phyloP scores from a whole-genome alignment of 2,113 vertebrate species.

The Globicephala melas region DNA sequence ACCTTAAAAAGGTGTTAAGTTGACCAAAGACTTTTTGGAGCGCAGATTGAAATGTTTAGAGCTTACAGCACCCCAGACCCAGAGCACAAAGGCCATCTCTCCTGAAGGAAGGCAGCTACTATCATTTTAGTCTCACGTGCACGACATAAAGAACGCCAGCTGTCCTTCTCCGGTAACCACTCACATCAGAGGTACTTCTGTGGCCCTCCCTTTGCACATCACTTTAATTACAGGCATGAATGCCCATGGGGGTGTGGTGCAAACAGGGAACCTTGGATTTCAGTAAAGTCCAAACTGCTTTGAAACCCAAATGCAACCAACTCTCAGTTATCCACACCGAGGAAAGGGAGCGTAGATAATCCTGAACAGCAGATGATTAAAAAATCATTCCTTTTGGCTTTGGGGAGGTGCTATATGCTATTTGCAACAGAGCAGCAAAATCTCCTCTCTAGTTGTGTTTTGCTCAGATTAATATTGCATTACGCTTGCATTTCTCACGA shows the following conservation, averaged over 20 bases:
- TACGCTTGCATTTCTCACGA: constrained; percentile 32
- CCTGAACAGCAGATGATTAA: constrained; percentile 68
- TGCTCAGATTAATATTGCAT: constrained; percentile 45
- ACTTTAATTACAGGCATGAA: constrained; percentile 59
- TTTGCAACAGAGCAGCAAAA: constrained; percentile 69
- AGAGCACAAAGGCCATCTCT: not conserved
- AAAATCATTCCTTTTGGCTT: constrained; percentile 69
- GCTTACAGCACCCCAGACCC: not conserved
- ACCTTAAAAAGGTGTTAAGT: not conserved
- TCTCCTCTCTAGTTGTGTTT: constrained; percentile 60
- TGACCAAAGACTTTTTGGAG: not conserved
- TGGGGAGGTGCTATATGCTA: constrained; percentile 59
- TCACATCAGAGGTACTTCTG: not conserved
- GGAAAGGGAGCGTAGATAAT: constrained; percentile 69
- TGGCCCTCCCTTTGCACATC: constrained; percentile 7
- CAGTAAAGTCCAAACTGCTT: constrained; percentile 60
- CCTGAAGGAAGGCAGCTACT: not conserved
- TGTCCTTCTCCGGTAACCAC: constrained; percentile 13
- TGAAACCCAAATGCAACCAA: constrained; percentile 68
- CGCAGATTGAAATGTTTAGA: not conserved
- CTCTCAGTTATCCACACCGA: constrained; percentile 64
- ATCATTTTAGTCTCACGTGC: not conserved
- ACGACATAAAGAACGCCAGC: not conserved
- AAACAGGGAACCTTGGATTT: constrained; percentile 46
- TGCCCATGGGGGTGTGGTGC: not conserved